Evolutionary conservation across 2,797 vertebrate species (phyloP).

Genomic region (Rallus crepitans): DNA sequence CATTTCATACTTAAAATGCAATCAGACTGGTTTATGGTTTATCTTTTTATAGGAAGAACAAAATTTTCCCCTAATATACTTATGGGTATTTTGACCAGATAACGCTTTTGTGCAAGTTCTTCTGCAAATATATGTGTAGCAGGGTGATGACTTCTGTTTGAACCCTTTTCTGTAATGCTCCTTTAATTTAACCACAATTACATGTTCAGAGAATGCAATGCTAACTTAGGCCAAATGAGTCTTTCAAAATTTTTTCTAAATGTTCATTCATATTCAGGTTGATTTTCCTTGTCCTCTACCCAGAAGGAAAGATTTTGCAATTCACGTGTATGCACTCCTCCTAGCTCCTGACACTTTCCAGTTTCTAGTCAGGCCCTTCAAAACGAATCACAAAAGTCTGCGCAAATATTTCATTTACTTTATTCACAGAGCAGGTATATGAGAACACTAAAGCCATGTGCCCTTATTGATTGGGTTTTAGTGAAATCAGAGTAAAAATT

Average conservation of each 20-base stretch:
- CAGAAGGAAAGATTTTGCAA: not conserved
- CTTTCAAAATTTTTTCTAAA: not conserved
- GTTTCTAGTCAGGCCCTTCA: not conserved
- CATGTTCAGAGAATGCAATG: not conserved
- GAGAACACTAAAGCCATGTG: not conserved
- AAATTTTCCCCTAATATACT: not conserved
- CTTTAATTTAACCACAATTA: not conserved
- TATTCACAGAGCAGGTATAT: constrained; percentile 3
- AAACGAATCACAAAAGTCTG: not conserved
- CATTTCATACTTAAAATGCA: constrained; percentile 5
- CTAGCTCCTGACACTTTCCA: not conserved
- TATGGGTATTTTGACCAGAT: not conserved
- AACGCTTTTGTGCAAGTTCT: not conserved
- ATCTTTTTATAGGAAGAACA: not conserved
- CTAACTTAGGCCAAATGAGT: not conserved
- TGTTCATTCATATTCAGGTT: not conserved
- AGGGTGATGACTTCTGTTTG: not conserved
- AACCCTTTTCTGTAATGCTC: not conserved
- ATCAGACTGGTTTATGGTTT: not conserved
- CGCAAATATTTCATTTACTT: constrained; percentile 32
- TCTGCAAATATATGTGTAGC: not conserved
- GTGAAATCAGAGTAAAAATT: constrained; percentile 52
- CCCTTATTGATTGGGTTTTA: constrained; percentile 53
- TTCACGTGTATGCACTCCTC: not conserved
- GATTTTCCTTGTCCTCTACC: not conserved